A percentile compares a stretch with the other conserved stretches of the same genome.
Evolutionary conservation across 2,113 vertebrate genomes (phyloP).

Genomic region (Indicator maculatus): DNA sequence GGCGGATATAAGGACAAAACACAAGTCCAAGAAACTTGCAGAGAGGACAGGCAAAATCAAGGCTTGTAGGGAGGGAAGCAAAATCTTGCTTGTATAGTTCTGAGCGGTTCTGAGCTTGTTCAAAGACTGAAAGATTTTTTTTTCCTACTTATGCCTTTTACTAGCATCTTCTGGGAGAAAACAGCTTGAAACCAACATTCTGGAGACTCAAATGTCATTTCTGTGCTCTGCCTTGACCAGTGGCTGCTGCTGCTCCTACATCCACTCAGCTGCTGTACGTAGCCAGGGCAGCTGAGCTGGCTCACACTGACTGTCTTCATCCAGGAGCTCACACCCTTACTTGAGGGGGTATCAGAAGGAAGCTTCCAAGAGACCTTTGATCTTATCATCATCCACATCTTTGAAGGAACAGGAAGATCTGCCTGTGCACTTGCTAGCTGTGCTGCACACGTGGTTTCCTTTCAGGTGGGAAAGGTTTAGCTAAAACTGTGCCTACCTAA

Average conservation of each 20-base stretch:
- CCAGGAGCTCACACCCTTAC: neutral
- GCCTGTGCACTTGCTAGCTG: neutral
- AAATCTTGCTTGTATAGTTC: neutral
- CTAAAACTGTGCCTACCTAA: neutral
- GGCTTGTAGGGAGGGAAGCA: neutral
- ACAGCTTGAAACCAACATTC: neutral
- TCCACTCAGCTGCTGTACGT: neutral
- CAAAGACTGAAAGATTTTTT: neutral
- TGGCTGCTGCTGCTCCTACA: fast-evolving
- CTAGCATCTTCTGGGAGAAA: neutral
- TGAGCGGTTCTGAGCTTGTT: neutral
- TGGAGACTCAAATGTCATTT: neutral
- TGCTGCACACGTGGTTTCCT: neutral
- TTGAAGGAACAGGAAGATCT: neutral
- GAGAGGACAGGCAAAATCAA: neutral
- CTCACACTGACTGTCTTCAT: neutral
- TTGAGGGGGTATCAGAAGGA: neutral
- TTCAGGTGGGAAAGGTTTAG: fast-evolving
- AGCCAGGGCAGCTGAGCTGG: neutral
- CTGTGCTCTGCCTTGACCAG: neutral
- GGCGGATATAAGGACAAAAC: neutral
- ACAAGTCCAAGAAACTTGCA: neutral
- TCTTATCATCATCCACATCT: neutral
- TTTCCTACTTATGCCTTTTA: neutral
- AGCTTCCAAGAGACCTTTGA: neutral